Conservation (phyloP, 2,888 invertebrate genomes). For the Lepidocyrtoides sp. region DNA sequence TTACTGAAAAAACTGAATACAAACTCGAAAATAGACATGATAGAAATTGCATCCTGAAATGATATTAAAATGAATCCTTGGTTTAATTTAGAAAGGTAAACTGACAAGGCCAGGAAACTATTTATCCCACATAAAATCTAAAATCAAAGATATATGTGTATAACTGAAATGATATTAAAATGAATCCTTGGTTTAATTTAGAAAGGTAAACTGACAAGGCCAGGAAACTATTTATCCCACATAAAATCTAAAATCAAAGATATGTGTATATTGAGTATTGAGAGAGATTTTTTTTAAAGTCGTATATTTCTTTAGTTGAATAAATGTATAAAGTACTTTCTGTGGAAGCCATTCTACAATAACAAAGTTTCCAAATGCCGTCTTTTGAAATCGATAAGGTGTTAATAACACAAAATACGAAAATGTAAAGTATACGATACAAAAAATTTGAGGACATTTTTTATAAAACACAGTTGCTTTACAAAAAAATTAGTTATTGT, state of each 20-base stretch:
- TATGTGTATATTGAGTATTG: too few species aligned
- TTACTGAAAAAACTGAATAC: not conserved
- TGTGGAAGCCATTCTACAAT: conserved; percentile 38
- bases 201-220: not conserved
- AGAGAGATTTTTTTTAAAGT: not conserved
- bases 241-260: conserved; percentile 40
- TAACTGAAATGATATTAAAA: not conserved
- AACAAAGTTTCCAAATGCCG: not conserved
- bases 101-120: not conserved
- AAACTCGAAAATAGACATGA: conserved; percentile 13
- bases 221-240: conserved; percentile 15
- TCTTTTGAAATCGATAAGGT: conserved; percentile 34
- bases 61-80: not conserved
- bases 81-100: not conserved
- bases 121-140: conserved; percentile 38
- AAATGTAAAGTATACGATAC: conserved; percentile 45
- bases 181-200: not conserved
- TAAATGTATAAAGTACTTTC: conserved; percentile 18
- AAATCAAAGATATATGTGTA: too few species aligned
- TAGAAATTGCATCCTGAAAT: not conserved
- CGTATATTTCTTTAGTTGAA: too few species aligned
- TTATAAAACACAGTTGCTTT: too few species aligned
- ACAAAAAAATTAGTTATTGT: too few species aligned
- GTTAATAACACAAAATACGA: conserved; percentile 46
- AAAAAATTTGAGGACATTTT: conserved; percentile 24